These are phyloP conservation scores for Laupala kohalensis DNA, from an alignment of 1,140 invertebrate genomes.

Conservation along the genomic window DNA sequence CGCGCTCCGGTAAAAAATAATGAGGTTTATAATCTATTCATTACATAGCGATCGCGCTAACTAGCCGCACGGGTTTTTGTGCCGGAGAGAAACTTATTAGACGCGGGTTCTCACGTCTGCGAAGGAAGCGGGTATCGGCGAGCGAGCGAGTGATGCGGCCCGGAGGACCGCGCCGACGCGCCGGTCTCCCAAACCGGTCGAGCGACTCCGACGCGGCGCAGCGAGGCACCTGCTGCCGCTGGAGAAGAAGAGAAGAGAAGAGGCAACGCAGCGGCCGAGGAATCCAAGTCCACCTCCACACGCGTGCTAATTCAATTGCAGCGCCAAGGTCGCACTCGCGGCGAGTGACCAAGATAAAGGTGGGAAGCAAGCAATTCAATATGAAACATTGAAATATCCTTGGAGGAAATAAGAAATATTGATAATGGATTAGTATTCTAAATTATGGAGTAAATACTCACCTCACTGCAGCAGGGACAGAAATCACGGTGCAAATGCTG, in stretches of 20 bases:
- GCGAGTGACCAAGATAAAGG: too few species aligned
- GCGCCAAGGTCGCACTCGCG: too few species aligned
- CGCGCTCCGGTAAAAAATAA: neutral
- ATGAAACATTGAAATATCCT: too few species aligned
- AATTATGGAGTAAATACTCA: too few species aligned
- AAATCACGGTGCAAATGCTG: too few species aligned
- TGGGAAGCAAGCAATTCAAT: too few species aligned
- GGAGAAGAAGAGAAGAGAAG: neutral
- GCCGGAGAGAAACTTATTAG: neutral
- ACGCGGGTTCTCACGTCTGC: neutral
- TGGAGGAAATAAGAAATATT: too few species aligned
- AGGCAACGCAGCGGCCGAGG: neutral
- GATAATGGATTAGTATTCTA: too few species aligned
- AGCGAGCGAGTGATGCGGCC: neutral
- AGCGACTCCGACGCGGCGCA: neutral
- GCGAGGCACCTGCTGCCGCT: neutral
- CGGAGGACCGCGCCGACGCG: too few species aligned
- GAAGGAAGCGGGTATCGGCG: too few species aligned
- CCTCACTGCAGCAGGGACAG: too few species aligned
- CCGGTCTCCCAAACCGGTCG: neutral
- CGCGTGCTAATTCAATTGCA: neutral
- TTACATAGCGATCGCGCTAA: neutral
- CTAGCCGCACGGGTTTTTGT: neutral
- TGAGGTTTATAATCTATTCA: neutral
- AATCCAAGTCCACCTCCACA: neutral